These are phyloP conservation scores for Coregonus ussuriensis DNA, from an alignment of 2,797 vertebrate species.

Conservation along the genomic window DNA sequence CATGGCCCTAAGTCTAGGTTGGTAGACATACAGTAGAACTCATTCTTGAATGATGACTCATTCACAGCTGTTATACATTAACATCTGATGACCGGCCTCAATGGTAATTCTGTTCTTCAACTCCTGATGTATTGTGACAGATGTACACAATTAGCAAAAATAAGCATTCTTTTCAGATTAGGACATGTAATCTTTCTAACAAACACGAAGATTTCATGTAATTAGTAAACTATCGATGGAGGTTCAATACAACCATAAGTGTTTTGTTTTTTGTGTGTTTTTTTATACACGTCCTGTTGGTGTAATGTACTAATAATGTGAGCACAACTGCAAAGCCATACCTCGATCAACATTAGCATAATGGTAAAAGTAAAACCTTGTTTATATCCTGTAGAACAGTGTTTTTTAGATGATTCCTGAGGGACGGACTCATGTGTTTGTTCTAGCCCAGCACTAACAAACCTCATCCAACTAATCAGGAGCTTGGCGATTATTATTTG, in stretches of 20 bases:
- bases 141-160: background rate
- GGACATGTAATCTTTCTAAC: background rate
- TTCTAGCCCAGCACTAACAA: too few species aligned
- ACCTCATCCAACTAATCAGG: too few species aligned
- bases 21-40: background rate
- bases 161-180: background rate
- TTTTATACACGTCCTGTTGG: background rate
- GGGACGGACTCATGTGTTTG: too few species aligned
- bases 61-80: conserved; percentile 1
- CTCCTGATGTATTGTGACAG: background rate
- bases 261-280: background rate
- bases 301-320: background rate
- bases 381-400: too few species aligned
- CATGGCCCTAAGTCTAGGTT: background rate
- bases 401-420: too few species aligned
- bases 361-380: too few species aligned
- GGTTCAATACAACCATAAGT: background rate
- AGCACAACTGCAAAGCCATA: background rate
- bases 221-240: background rate
- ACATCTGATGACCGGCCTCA: background rate
- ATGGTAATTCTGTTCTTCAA: background rate
- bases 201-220: background rate
- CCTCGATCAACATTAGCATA: background rate
- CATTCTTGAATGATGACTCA: background rate
- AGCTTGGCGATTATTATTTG: too few species aligned